These are phyloP conservation scores for Capitulum mitella DNA, from an alignment of 2,888 invertebrate genomes.

Conservation along the genomic window DNA sequence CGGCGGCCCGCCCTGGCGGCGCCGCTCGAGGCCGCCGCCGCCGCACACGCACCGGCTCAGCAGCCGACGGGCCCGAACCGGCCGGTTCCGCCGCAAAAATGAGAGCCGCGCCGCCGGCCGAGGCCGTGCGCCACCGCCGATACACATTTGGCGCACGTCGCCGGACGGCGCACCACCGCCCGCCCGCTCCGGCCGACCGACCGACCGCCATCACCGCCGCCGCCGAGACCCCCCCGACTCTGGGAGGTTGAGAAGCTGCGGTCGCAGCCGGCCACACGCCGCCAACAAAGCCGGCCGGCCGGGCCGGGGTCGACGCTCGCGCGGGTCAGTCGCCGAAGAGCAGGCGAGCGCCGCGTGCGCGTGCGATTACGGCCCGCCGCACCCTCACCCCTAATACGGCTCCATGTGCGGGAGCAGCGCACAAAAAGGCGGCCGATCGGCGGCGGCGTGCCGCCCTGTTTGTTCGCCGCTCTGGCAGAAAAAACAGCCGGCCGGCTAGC, in stretches of 20 bases:
- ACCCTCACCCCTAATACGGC: slow-evolving; percentile 2
- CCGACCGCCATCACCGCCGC: too few species aligned
- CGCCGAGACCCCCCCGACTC: too few species aligned
- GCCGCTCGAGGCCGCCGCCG: too few species aligned
- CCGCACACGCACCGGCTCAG: too few species aligned
- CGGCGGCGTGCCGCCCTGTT: background rate
- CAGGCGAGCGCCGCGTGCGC: background rate
- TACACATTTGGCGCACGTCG: too few species aligned
- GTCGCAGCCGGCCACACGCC: background rate
- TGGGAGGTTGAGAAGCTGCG: background rate
- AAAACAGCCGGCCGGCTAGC: background rate
- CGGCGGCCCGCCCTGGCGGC: background rate
- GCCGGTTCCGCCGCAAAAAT: background rate
- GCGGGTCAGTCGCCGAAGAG: background rate
- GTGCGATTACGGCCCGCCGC: background rate
- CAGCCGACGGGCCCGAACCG: too few species aligned
- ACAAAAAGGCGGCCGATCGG: slow-evolving; percentile 6
- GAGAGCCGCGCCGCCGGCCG: background rate
- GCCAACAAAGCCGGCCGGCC: background rate
- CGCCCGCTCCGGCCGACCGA: background rate
- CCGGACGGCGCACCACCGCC: background rate
- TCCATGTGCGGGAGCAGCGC: background rate
- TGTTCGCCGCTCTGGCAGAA: background rate
- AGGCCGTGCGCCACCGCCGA: too few species aligned
- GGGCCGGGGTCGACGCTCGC: slow-evolving; percentile 4